Percentiles rank a stretch among this genome's conserved stretches.
Evolutionary conservation across 2,888 invertebrate species (phyloP).

Genomic region (Anthophora plumipes): DNA sequence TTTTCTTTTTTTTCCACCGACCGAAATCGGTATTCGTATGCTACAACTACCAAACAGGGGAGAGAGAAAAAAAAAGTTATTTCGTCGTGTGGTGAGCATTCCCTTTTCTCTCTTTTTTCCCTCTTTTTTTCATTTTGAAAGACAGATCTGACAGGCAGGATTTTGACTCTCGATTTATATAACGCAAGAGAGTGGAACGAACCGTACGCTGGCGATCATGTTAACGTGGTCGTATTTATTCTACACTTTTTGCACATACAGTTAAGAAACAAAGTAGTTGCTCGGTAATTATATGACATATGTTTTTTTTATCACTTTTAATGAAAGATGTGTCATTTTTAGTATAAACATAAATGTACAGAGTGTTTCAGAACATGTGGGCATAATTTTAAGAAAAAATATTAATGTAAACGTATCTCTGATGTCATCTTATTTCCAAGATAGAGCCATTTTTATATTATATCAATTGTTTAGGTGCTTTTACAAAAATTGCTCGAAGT

Average conservation of each 20-base stretch:
- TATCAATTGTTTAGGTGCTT: too few relatives aligned
- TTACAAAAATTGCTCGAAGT: background rate
- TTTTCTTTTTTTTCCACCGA: constrained; percentile 49
- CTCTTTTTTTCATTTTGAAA: constrained; percentile 29
- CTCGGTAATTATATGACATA: too few relatives aligned
- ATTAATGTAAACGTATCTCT: too few relatives aligned
- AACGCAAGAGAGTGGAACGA: constrained; percentile 22
- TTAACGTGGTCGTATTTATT: constrained; percentile 15
- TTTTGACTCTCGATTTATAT: constrained; percentile 28
- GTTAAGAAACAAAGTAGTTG: too few relatives aligned
- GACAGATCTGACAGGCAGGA: constrained; percentile 24
- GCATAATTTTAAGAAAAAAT: too few relatives aligned
- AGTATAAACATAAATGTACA: too few relatives aligned
- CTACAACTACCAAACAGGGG: constrained; percentile 35
- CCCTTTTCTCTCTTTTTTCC: background rate
- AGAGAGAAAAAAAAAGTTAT: constrained; percentile 42
- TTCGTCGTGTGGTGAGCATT: constrained; percentile 11
- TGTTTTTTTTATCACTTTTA: too few relatives aligned
- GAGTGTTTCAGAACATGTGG: too few relatives aligned
- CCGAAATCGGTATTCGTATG: constrained; percentile 37
- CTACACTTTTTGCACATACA: background rate
- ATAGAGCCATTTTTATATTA: too few relatives aligned
- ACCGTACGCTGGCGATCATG: background rate
- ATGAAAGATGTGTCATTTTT: too few relatives aligned
- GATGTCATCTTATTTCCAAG: too few relatives aligned